Conservation (phyloP, 2,888 invertebrate species). For the Caenorhabditis zanzibari region DNA sequence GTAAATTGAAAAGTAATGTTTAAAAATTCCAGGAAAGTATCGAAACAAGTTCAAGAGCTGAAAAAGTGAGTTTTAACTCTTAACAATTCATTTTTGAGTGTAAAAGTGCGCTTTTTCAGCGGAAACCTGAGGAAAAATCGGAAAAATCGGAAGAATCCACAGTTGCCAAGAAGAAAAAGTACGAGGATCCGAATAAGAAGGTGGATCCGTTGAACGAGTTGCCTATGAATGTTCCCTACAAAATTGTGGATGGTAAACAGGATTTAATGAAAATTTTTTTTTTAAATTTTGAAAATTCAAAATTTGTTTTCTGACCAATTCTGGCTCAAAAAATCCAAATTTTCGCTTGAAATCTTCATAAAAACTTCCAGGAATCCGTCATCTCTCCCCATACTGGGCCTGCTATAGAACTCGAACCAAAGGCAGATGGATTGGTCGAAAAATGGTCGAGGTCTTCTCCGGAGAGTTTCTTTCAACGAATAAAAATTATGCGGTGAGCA, state of each 20-base stretch:
- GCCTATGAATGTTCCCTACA: conserved; percentile 75
- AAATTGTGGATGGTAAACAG: conserved; percentile 73
- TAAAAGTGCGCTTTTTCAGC: conserved; percentile 30
- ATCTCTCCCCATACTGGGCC: conserved; percentile 81
- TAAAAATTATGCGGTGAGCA: conserved; percentile 78
- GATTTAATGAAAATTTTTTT: background rate
- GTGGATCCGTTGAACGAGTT: conserved; percentile 69
- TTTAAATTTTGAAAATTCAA: conserved; percentile 1
- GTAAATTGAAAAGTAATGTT: background rate
- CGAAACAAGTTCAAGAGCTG: conserved; percentile 22
- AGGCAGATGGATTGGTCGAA: conserved; percentile 79
- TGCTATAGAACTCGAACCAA: conserved; percentile 76
- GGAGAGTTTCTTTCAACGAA: conserved; percentile 79
- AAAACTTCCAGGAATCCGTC: conserved; percentile 75
- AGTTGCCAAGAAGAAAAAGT: conserved; percentile 32
- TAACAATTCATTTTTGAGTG: background rate
- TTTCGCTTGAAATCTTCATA: background rate
- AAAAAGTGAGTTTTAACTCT: conserved; percentile 21
- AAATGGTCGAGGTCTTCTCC: conserved; percentile 79
- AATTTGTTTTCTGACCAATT: background rate
- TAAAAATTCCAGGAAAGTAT: conserved; percentile 27
- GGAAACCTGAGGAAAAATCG: conserved; percentile 13
- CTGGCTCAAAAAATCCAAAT: background rate
- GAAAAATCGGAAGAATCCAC: no score
- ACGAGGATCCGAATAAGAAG: conserved; percentile 52